These are phyloP conservation scores for Dromius quadrimaculatus DNA, from an alignment of 2,888 invertebrate species.

Conservation along the genomic window DNA sequence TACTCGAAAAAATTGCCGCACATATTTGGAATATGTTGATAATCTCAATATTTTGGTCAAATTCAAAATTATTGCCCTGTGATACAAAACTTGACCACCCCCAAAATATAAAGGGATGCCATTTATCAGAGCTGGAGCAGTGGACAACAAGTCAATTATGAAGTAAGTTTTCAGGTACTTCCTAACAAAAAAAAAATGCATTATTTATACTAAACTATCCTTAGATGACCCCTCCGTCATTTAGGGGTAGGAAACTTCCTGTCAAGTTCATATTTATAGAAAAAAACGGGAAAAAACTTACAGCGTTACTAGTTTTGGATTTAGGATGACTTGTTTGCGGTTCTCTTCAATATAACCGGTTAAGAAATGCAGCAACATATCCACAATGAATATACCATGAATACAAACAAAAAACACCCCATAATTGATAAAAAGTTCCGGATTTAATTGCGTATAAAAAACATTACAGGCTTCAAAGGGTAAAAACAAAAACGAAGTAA, in stretches of 20 bases:
- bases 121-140: conserved; percentile 16
- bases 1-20: no score
- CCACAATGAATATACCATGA: conserved; percentile 26
- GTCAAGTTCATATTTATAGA: background rate
- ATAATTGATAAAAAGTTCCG: background rate
- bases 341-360: conserved; percentile 5
- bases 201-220: background rate
- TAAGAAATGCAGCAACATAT: conserved; percentile 29
- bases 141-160: conserved; percentile 5
- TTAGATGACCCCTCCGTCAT: background rate
- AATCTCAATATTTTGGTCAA: no score
- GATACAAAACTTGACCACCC: background rate
- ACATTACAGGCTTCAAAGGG: conserved; percentile 25
- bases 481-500: conserved; percentile 2
- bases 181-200: conserved; percentile 4
- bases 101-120: conserved; percentile 2
- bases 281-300: background rate
- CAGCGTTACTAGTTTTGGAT: conserved; percentile 4
- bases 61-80: no score
- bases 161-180: conserved; percentile 1
- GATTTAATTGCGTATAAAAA: background rate
- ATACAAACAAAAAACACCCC: background rate
- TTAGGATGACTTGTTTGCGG: conserved; percentile 13
- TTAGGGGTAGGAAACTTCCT: background rate
- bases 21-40: no score